Conservation (phyloP, 2,113 vertebrate genomes). For the Psephotus haematonotus region DNA sequence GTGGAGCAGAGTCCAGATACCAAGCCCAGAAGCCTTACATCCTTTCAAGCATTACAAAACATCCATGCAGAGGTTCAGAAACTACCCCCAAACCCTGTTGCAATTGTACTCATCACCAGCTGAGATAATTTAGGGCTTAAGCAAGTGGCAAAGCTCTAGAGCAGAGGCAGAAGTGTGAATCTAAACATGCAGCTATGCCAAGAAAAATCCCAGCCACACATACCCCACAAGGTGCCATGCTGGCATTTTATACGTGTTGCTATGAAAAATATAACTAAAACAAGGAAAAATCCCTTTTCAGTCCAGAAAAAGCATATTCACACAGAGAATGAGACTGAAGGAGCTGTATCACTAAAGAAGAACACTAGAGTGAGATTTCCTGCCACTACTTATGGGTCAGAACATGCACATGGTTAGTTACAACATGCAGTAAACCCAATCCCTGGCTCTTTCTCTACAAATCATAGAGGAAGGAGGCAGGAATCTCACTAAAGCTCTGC, state of each 20-base stretch:
- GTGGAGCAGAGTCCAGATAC: not conserved
- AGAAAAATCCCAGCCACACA: not conserved
- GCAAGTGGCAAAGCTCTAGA: not conserved
- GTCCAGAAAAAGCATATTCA: not conserved
- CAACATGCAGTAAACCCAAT: not conserved
- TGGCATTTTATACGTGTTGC: not conserved
- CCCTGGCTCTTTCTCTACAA: not conserved
- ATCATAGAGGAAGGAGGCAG: not conserved
- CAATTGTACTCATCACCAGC: not conserved
- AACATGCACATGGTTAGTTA: rapidly evolving
- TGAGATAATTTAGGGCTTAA: not conserved
- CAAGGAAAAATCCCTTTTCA: not conserved
- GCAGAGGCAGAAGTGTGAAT: slow-evolving; percentile 26
- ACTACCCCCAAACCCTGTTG: not conserved
- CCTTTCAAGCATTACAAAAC: not conserved
- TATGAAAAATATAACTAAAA: not conserved
- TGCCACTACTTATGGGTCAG: not conserved
- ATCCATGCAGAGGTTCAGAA: not conserved
- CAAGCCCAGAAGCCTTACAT: not conserved
- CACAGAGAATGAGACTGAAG: not conserved
- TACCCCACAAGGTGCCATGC: not conserved
- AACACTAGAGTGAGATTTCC: not conserved
- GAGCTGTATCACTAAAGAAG: not conserved
- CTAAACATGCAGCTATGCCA: not conserved
- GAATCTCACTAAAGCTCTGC: not conserved